Percentiles rank a stretch among this genome's conserved stretches.
phyloP scores from a whole-genome alignment of 2,113 vertebrate species.

The human region GRCh38 chr12:119561001-119561500 shows the following conservation, averaged over 20 bases:
- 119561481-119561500: too few species aligned
- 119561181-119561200: not conserved
- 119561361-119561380: too few species aligned
- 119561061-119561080: not conserved
- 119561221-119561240: not conserved
- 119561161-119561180: not conserved
- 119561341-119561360: not conserved
- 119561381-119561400: not conserved
- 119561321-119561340: not conserved
- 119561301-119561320: not conserved
- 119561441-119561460: too few species aligned
- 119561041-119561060: not conserved
- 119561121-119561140: fast-evolving
- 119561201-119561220: not conserved
- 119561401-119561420: not conserved
- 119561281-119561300: not conserved
- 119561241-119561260: not conserved
- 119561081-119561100: not conserved
- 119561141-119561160: not conserved
- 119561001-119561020: not conserved
- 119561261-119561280: not conserved
- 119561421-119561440: not conserved
- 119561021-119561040: not conserved
- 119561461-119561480: too few species aligned
- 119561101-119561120: not conserved